Conservation (phyloP, 2,113 vertebrate species). For the Poecile atricapillus region DNA sequence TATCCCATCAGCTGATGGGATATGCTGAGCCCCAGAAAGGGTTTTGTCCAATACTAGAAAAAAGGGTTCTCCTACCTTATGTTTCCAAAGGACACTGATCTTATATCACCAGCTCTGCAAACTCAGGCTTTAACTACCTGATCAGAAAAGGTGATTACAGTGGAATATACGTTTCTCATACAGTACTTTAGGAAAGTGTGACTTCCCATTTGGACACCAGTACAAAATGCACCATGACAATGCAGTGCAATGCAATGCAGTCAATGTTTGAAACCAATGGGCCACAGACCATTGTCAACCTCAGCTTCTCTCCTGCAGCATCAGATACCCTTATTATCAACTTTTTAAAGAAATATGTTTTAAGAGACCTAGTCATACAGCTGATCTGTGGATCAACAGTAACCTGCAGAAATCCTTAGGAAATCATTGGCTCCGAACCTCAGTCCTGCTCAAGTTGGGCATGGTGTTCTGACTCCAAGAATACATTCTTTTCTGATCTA, state of each 20-base stretch:
- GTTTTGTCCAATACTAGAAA: not conserved
- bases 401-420: not conserved
- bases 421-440: not conserved
- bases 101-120: not conserved
- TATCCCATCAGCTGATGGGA: not conserved
- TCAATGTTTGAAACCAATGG: not conserved
- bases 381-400: not conserved
- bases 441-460: not conserved
- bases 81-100: not conserved
- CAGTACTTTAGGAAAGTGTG: not conserved
- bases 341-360: not conserved
- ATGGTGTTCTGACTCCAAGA: not conserved
- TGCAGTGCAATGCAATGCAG: not conserved
- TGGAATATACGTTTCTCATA: not conserved
- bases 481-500: not conserved
- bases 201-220: not conserved
- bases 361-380: not conserved
- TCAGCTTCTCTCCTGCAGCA: not conserved
- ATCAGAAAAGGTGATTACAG: not conserved
- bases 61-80: fast-evolving
- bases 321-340: not conserved
- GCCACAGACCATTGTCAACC: not conserved
- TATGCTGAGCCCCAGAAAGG: not conserved
- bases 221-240: not conserved
- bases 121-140: not conserved